phyloP scores from a whole-genome alignment of 1,140 invertebrate genomes.

The Sitodiplosis mosellana region DNA sequence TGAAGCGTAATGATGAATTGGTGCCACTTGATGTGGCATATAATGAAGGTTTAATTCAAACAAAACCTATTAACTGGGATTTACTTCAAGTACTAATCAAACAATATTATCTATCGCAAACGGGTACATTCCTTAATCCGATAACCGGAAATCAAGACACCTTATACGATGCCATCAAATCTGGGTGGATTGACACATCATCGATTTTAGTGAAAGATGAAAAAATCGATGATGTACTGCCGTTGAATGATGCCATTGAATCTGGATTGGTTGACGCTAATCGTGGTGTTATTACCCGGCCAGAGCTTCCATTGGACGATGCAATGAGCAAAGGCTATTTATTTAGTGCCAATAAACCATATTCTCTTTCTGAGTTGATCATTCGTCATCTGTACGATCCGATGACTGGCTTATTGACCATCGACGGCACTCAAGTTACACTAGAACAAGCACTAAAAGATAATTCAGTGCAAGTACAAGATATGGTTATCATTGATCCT shows the following conservation, averaged over 20 bases:
- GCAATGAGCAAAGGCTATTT: conserved; percentile 62
- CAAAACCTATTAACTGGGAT: conserved; percentile 45
- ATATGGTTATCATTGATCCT: conserved; percentile 65
- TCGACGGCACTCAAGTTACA: conserved; percentile 50
- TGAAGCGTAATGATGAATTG: conserved; percentile 43
- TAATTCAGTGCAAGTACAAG: conserved; percentile 51
- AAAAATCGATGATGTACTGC: conserved; percentile 41
- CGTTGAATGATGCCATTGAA: conserved; percentile 47
- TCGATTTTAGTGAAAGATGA: conserved; percentile 56
- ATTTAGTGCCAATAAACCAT: conserved; percentile 52
- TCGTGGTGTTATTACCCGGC: conserved; percentile 44
- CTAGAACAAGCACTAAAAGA: conserved; percentile 63
- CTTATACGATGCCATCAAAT: conserved; percentile 48
- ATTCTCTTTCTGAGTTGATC: conserved; percentile 70
- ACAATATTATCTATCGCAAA: conserved; percentile 57
- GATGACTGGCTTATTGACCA: conserved; percentile 51
- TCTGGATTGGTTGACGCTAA: conserved; percentile 49
- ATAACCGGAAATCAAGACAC: conserved; percentile 53
- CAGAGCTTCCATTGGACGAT: conserved; percentile 50
- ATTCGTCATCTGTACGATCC: conserved; percentile 64
- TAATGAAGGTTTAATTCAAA: conserved; percentile 44
- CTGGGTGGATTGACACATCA: conserved; percentile 49
- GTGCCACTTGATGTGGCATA: conserved; percentile 51
- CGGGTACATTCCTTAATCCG: conserved; percentile 64
- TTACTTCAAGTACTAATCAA: conserved; percentile 57